Percentiles rank a stretch among this genome's conserved stretches.
Conservation (phyloP, 1,140 invertebrate genomes). For the Zaprionus tsacasi region DNA sequence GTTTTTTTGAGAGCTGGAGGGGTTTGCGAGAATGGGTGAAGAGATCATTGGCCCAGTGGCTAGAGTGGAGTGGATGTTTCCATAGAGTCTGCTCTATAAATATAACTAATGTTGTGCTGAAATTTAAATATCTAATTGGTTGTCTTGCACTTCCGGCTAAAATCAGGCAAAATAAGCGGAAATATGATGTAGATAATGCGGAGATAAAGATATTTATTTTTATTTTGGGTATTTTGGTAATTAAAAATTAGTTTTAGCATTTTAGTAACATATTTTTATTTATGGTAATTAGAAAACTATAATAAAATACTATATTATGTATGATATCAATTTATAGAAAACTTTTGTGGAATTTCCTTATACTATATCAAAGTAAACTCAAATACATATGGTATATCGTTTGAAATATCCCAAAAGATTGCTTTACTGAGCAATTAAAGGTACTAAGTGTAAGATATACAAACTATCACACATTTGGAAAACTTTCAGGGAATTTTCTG, state of each 20-base stretch:
- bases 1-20: constrained; percentile 14
- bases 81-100: no score
- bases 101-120: constrained; percentile 21
- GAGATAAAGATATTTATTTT: background rate
- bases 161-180: background rate
- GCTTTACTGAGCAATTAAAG: no score
- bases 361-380: background rate
- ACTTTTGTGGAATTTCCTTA: no score
- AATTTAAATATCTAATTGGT: constrained; percentile 42
- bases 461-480: no score
- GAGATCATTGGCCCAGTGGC: constrained; percentile 22
- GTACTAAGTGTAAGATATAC: no score
- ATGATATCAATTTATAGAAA: no score
- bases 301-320: no score
- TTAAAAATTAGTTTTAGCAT: background rate
- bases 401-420: background rate
- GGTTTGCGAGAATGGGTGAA: background rate
- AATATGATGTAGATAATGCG: background rate
- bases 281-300: no score
- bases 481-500: no score
- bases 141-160: constrained; percentile 23
- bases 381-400: background rate
- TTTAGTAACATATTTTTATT: no score
- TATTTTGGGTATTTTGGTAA: background rate
- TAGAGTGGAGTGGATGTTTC: background rate